Conservation (phyloP, 2,888 invertebrate genomes). For the Saturnia pavonia region DNA sequence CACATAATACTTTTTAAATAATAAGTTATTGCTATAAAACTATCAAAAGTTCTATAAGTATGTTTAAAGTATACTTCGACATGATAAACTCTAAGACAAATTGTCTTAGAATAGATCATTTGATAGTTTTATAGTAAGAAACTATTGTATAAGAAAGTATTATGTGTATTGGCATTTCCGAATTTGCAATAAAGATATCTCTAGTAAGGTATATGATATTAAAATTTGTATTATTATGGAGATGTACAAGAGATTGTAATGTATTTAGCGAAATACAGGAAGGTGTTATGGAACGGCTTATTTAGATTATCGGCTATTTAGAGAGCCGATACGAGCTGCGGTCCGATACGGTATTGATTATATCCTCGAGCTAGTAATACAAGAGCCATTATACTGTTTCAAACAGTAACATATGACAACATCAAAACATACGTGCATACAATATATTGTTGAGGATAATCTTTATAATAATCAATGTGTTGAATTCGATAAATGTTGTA, state of each 20-base stretch:
- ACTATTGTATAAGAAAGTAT: too few relatives aligned
- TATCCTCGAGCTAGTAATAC: slow-evolving; percentile 16
- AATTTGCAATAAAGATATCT: neutral
- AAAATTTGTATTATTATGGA: neutral
- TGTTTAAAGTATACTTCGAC: too few relatives aligned
- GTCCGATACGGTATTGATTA: slow-evolving; percentile 13
- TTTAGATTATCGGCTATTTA: slow-evolving; percentile 15
- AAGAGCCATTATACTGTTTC: slow-evolving; percentile 16
- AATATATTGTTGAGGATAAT: neutral
- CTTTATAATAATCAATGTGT: neutral
- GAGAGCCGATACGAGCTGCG: neutral
- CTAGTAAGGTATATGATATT: neutral
- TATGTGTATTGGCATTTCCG: too few relatives aligned
- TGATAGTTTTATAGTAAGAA: too few relatives aligned
- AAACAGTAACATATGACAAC: neutral
- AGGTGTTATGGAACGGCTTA: neutral
- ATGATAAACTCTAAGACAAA: too few relatives aligned
- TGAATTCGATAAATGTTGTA: neutral
- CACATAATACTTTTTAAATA: too few relatives aligned
- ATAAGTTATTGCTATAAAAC: too few relatives aligned
- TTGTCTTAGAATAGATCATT: too few relatives aligned
- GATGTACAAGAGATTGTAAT: neutral
- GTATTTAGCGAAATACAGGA: neutral
- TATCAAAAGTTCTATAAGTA: too few relatives aligned
- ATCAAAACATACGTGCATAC: neutral